phyloP scores from a whole-genome alignment of 2,888 invertebrate genomes.

The Syrista parreyssii region DNA sequence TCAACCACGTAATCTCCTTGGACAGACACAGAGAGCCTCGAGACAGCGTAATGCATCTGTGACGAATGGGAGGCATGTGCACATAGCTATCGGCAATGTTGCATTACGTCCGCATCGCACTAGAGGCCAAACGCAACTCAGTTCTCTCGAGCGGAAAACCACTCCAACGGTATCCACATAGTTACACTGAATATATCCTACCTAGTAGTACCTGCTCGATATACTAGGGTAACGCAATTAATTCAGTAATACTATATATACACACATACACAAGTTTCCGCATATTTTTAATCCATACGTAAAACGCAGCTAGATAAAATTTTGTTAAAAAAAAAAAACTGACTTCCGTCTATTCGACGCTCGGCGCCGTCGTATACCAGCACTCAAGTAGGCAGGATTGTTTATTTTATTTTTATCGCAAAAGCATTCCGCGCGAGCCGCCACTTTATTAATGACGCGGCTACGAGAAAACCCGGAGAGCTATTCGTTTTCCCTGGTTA shows the following conservation, averaged over 20 bases:
- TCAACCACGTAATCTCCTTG: not conserved
- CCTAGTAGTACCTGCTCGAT: not conserved
- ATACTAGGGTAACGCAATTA: not conserved
- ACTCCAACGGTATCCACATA: not conserved
- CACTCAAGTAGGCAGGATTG: not conserved
- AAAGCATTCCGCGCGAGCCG: not conserved
- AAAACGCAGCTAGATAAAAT: not conserved
- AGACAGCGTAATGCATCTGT: not conserved
- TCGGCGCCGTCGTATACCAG: not conserved
- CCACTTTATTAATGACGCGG: not conserved
- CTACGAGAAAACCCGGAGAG: not conserved
- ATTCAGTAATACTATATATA: not conserved
- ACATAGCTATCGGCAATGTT: not conserved
- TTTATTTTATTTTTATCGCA: not conserved
- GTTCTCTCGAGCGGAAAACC: not conserved
- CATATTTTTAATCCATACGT: not conserved
- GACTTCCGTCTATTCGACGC: not conserved
- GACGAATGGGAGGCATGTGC: not conserved
- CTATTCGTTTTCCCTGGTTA: not conserved
- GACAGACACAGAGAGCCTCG: not conserved
- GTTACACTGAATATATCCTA: not conserved
- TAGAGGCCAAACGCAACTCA: not conserved
- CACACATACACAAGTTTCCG: not conserved
- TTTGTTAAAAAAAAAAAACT: not conserved
- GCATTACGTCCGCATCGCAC: not conserved